Evolutionary conservation across 2,113 vertebrate species (phyloP), one percentile per base, ranked within the genome.

Genomic region (Mixornis gularis): DNA sequence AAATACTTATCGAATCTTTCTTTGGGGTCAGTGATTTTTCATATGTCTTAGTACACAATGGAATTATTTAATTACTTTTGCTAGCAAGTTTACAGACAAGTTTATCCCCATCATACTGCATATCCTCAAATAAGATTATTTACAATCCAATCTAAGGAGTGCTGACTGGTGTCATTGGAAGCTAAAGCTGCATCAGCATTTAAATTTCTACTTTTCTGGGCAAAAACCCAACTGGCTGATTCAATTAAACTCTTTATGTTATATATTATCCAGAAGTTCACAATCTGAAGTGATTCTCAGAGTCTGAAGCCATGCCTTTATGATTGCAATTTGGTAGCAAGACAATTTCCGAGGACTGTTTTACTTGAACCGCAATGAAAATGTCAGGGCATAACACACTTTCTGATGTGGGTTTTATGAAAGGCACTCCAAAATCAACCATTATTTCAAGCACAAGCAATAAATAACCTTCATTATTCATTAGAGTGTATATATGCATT

Each of bases 11-110:
- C 16, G 3, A 96, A 95, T 95, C 91, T 95, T 95, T 79, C 85
- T 95, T 92, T 84, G 93, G 82, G 93, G 89, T 92, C 85, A 94
- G 89, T 84, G 92, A 68, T 93, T 97, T 96, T 96, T 78, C 90
- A 91, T 95, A 92, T 92, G 72, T 96, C 97, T 97, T 96, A 96
- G 95, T 95, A 97, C 93, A 97, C 95, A 96, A 96, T 97, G 69
- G 96, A 97, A 97, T 98, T 98, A 98, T 98, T 98, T 98, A 98
- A 98, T 98, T 98, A 98, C 97, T 97, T 97, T 96, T 98, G 95
- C 96, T 97, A 97, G 96, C 97, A 97, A 97, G 97, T 98, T 98
- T 97, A 95, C 94, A 92, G 94, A 97, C 95, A 97, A 96, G 95
- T 92, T 92, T 92, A 87, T 88, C 84, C 89, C 88, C 76, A 96